Conservation (phyloP, 2,797 vertebrate genomes). For the Amazona ochrocephala region DNA sequence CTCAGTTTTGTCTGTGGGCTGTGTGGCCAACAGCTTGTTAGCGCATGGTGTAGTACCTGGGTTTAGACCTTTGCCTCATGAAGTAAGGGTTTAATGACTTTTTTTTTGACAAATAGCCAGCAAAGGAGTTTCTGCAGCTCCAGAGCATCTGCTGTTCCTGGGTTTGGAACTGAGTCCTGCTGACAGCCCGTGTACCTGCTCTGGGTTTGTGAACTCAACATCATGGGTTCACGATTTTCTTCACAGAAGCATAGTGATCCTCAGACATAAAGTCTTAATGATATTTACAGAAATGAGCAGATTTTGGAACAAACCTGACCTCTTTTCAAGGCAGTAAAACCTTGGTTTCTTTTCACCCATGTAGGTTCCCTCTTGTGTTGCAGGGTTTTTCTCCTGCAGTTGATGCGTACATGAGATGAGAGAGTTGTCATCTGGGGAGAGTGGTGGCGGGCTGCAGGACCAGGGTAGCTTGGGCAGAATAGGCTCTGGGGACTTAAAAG, state of each 20-base stretch:
- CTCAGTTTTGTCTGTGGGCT: background rate
- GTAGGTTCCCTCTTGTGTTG: background rate
- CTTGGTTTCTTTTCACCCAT: background rate
- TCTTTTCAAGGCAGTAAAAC: background rate
- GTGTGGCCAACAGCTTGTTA: background rate
- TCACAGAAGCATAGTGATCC: background rate
- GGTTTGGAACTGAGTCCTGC: background rate
- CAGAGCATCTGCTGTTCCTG: too few relatives aligned
- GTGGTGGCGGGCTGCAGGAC: background rate
- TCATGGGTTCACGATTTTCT: background rate
- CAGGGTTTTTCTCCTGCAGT: background rate
- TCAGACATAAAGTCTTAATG: background rate
- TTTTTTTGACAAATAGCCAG: background rate
- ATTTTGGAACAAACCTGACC: background rate
- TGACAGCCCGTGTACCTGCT: background rate
- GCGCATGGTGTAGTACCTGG: background rate
- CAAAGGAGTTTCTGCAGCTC: background rate
- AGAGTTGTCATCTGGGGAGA: background rate
- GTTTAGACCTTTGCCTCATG: background rate
- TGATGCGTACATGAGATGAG: fast-evolving
- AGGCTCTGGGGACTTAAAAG: background rate
- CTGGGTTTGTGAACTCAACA: too few relatives aligned
- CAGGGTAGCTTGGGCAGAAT: background rate
- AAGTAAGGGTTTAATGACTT: background rate
- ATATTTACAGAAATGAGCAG: background rate